Conservation (phyloP, 2,888 invertebrate genomes). For the Drosophila gaucha region DNA sequence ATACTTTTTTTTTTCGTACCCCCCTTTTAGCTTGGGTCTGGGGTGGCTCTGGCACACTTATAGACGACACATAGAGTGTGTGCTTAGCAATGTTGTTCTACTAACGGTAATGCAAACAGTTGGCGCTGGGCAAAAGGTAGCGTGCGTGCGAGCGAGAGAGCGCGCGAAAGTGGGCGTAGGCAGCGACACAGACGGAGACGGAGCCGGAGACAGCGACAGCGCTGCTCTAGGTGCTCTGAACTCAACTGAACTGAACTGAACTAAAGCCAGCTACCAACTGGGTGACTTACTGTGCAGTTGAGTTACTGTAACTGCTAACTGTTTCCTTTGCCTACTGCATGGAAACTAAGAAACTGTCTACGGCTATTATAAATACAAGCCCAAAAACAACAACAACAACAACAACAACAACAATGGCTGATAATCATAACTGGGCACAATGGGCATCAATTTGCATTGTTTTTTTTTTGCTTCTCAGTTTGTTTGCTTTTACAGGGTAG, state of each 20-base stretch:
- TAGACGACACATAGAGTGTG: constrained; percentile 71
- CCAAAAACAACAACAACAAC: constrained; percentile 16
- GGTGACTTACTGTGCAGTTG: constrained; percentile 54
- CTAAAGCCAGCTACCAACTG: constrained; percentile 35
- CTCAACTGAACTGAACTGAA: constrained; percentile 53
- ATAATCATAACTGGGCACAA: constrained; percentile 75
- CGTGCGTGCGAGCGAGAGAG: constrained; percentile 20
- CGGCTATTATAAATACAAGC: constrained; percentile 36
- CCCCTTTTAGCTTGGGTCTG: constrained; percentile 33
- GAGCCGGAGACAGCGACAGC: constrained; percentile 25
- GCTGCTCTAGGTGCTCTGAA: constrained; percentile 65
- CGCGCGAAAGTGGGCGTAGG: constrained; percentile 32
- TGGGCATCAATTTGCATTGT: constrained; percentile 69
- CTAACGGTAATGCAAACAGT: constrained; percentile 81
- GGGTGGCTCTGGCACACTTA: constrained; percentile 73
- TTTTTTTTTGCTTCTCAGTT: constrained; percentile 4
- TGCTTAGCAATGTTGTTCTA: constrained; percentile 78
- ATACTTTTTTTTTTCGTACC: constrained; percentile 15
- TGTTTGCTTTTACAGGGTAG: neutral
- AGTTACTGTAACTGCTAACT: constrained; percentile 12
- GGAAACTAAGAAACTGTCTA: constrained; percentile 42
- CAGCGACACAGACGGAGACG: neutral
- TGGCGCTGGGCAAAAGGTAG: constrained; percentile 37
- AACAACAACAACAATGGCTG: constrained; percentile 55
- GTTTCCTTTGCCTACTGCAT: constrained; percentile 28